Evolutionary conservation across 1,140 invertebrate species (phyloP).

Genomic region (Aphelinus certus): DNA sequence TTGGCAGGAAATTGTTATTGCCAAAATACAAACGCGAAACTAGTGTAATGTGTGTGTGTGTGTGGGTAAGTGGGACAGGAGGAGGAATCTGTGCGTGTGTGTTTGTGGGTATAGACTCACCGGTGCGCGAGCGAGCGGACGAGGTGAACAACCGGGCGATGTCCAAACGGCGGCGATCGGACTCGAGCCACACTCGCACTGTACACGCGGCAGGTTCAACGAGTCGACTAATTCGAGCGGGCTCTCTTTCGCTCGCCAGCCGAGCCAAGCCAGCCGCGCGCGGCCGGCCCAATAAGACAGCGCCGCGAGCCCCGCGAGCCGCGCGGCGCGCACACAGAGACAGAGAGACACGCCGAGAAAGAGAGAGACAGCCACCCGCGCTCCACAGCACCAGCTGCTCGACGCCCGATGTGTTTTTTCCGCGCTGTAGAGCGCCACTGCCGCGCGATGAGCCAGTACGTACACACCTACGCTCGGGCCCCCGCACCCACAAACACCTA

Average conservation of each 20-base stretch:
- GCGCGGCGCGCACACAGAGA: constrained; percentile 39
- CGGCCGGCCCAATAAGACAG: constrained; percentile 15
- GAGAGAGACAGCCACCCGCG: constrained; percentile 9
- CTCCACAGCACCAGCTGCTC: too few species aligned
- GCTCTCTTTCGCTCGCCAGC: neutral
- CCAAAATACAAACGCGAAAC: too few species aligned
- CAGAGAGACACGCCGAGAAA: constrained; percentile 24
- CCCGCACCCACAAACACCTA: too few species aligned
- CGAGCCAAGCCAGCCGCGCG: constrained; percentile 7
- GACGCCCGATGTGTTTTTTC: too few species aligned
- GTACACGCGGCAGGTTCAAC: constrained; percentile 45
- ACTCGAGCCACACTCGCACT: too few species aligned
- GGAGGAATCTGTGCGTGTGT: too few species aligned
- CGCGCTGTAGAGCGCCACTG: too few species aligned
- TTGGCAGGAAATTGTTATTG: too few species aligned
- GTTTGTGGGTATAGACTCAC: neutral
- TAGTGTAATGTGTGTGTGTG: too few species aligned
- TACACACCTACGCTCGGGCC: too few species aligned
- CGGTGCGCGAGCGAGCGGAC: constrained; percentile 29
- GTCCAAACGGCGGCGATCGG: neutral
- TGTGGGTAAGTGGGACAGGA: too few species aligned
- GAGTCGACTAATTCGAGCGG: constrained; percentile 61
- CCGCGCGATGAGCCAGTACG: too few species aligned
- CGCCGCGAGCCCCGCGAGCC: constrained; percentile 17
- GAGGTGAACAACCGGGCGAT: constrained; percentile 8